Evolutionary conservation across 2,113 vertebrate genomes (phyloP).

Genomic region (Clarias batrachus): DNA sequence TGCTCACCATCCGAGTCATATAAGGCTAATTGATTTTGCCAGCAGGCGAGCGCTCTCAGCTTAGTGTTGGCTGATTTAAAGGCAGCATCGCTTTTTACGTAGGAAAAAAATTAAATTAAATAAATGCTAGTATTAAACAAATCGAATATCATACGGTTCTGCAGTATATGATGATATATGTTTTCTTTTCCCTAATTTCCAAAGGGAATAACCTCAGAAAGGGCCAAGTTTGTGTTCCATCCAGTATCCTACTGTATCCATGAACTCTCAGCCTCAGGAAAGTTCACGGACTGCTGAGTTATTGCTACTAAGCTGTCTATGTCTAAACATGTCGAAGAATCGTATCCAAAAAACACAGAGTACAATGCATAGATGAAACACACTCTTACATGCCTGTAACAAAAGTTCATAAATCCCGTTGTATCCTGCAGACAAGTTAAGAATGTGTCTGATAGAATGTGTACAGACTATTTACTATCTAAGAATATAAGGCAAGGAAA

Average conservation of each 20-base stretch:
- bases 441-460: slow-evolving; percentile 62
- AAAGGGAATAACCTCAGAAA: not conserved
- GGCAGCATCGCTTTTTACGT: not conserved
- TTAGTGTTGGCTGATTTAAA: not conserved
- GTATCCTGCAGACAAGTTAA: slow-evolving; percentile 55
- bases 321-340: slow-evolving; percentile 7
- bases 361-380: not conserved
- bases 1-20: not conserved
- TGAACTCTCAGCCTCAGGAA: not conserved
- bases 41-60: not conserved
- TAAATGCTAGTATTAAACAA: not conserved
- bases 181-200: not conserved
- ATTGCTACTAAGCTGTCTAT: not conserved
- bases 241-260: not conserved
- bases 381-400: slow-evolving; percentile 1
- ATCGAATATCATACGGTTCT: not conserved
- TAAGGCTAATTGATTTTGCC: not conserved
- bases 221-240: not conserved
- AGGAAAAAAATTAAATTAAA: not conserved
- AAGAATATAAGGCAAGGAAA: slow-evolving; percentile 67
- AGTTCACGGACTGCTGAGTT: slow-evolving; percentile 17
- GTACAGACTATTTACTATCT: slow-evolving; percentile 51
- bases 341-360: slow-evolving; percentile 5
- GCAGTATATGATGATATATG: not conserved
- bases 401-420: slow-evolving; percentile 31